These are phyloP conservation scores for Vulpes vulpes DNA, from an alignment of 2,113 vertebrate genomes.

Conservation along the genomic window DNA sequence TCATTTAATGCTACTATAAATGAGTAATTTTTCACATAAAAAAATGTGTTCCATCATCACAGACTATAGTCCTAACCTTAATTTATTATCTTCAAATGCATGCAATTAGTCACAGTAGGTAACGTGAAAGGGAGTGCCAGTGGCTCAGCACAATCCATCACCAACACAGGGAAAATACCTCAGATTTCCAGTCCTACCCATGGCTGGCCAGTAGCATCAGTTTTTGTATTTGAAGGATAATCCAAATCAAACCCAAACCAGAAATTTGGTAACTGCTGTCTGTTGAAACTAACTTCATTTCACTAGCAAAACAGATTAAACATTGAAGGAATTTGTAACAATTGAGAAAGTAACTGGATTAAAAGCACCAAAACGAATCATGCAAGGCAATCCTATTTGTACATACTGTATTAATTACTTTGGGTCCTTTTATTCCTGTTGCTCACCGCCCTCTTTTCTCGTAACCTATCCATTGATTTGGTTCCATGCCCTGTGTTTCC, in stretches of 20 bases:
- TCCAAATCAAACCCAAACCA: neutral
- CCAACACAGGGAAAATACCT: neutral
- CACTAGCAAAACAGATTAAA: neutral
- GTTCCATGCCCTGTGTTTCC: neutral
- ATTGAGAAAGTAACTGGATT: conserved; percentile 1
- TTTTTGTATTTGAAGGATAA: neutral
- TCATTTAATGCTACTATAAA: neutral
- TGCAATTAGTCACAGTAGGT: neutral
- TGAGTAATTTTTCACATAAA: neutral
- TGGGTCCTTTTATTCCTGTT: neutral
- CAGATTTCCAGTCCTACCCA: neutral
- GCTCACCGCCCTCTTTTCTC: neutral
- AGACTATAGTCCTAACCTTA: neutral
- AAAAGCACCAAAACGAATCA: conserved; percentile 33
- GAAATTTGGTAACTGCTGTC: neutral
- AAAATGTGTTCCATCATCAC: neutral
- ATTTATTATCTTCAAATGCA: neutral
- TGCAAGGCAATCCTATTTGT: neutral
- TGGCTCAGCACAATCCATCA: too few relatives aligned
- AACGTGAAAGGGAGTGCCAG: neutral
- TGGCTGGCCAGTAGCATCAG: neutral
- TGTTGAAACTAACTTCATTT: neutral
- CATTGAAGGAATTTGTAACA: conserved; percentile 16
- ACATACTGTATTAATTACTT: neutral
- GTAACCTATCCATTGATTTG: neutral